These are phyloP conservation scores for Rotaria socialis DNA, from an alignment of 2,888 invertebrate genomes.

Conservation along the genomic window DNA sequence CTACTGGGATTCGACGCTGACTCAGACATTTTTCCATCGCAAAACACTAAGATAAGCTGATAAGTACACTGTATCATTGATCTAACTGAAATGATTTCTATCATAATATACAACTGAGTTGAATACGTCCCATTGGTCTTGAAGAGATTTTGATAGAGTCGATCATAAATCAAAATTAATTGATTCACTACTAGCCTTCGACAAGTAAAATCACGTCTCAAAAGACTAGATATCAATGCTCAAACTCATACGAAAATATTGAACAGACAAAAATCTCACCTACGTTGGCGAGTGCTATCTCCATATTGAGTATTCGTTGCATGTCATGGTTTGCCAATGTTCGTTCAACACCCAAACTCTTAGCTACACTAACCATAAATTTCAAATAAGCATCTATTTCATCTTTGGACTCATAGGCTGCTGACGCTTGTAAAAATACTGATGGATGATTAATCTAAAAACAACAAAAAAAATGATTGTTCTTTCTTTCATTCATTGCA, in stretches of 20 bases:
- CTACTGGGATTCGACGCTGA: no score
- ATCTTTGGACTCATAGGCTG: neutral
- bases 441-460: slow-evolving; percentile 2
- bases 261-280: neutral
- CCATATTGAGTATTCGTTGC: slow-evolving; percentile 9
- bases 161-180: no score
- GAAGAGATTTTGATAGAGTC: no score
- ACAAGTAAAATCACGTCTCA: no score
- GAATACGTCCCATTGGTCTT: no score
- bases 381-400: slow-evolving; percentile 12
- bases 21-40: no score
- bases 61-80: no score
- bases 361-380: slow-evolving; percentile 17
- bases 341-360: neutral
- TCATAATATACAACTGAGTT: no score
- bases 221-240: no score
- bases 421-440: slow-evolving; percentile 21
- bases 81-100: no score
- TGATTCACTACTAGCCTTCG: no score
- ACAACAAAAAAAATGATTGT: neutral
- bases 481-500: neutral
- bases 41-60: no score
- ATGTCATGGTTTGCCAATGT: neutral
- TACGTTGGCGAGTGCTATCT: slow-evolving; percentile 24
- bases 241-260: neutral